phyloP scores from a whole-genome alignment of 1,140 invertebrate genomes.

The Aphis craccivora region DNA sequence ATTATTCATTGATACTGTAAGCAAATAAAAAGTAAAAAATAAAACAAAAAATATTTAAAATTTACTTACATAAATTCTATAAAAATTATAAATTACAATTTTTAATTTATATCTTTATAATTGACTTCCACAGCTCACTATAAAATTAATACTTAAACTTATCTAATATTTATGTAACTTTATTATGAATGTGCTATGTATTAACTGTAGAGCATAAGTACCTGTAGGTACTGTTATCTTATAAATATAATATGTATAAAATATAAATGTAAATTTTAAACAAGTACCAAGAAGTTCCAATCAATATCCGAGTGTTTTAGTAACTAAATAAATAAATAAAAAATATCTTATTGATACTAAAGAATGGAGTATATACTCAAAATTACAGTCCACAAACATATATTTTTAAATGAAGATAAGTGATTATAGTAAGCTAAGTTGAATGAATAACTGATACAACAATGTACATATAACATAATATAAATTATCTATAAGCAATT shows the following conservation, averaged over 20 bases:
- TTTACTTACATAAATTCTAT: neutral
- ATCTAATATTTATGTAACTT: neutral
- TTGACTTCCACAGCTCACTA: neutral
- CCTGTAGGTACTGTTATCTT: neutral
- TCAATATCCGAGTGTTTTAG: neutral
- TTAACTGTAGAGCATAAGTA: neutral
- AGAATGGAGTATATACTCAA: neutral
- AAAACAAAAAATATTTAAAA: neutral
- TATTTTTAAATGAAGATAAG: conserved; percentile 19
- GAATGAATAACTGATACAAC: neutral
- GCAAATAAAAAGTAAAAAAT: neutral
- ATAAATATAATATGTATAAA: neutral
- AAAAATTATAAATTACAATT: neutral
- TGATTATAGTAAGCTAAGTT: neutral
- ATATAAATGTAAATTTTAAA: neutral
- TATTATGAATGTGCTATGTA: neutral
- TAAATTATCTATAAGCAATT: neutral
- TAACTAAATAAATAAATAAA: neutral
- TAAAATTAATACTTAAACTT: neutral
- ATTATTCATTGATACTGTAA: neutral
- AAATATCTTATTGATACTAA: neutral
- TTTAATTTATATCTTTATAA: neutral
- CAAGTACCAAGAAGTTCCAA: neutral
- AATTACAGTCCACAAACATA: neutral
- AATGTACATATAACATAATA: neutral